Evolutionary conservation across 2,113 vertebrate species (phyloP).

Genomic region (Anthoscopus minutus): DNA sequence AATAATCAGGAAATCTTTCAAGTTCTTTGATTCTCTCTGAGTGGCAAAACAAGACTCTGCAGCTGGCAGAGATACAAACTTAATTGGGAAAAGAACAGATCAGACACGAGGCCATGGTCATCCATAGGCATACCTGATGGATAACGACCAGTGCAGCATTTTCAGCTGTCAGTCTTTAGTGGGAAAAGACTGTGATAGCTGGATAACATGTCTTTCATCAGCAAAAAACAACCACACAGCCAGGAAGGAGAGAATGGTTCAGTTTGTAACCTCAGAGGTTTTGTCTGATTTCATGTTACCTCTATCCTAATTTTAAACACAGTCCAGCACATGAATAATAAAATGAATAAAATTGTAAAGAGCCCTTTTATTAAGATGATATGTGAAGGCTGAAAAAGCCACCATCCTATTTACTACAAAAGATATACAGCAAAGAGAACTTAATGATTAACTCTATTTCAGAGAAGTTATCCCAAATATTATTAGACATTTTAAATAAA

Average conservation of each 20-base stretch:
- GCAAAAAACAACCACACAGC: conserved; percentile 45
- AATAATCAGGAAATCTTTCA: conserved; percentile 60
- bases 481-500: neutral
- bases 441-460: neutral
- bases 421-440: neutral
- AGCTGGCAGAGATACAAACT: conserved; percentile 38
- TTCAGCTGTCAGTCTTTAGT: conserved; percentile 58
- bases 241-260: conserved; percentile 1
- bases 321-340: neutral
- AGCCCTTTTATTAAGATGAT: neutral
- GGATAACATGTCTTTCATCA: conserved; percentile 43
- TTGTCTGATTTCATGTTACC: conserved; percentile 13
- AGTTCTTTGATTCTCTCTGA: conserved; percentile 52
- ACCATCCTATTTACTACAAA: neutral
- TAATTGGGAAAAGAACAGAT: conserved; percentile 55
- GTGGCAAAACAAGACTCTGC: conserved; percentile 12
- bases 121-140: conserved; percentile 59
- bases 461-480: neutral
- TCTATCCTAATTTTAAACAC: neutral
- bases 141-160: conserved; percentile 31
- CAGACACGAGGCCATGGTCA: conserved; percentile 34
- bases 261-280: neutral
- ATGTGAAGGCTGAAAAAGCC: rapidly evolving
- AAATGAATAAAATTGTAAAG: neutral
- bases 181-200: conserved; percentile 49